Evolutionary conservation across 1,140 invertebrate species (phyloP), one percentile per base, ranked within the genome.

Genomic region (Sinella curviseta): DNA sequence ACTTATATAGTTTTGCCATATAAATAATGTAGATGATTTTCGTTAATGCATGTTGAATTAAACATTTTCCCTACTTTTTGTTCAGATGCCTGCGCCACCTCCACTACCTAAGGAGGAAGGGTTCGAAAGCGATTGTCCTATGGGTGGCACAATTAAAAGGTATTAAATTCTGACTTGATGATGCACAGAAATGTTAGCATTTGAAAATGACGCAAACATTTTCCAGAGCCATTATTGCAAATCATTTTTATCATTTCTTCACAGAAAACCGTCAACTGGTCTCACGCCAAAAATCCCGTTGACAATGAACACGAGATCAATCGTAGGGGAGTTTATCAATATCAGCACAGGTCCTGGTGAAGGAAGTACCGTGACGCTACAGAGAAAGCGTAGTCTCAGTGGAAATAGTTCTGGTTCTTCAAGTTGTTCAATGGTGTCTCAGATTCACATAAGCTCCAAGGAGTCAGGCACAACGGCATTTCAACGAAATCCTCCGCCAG

Each of bases 261-360:
- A n/a, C n/a, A n/a, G 94, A 30, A 95, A 95, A 85, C 94, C 94
- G 20, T 94, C 93, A 8, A 93, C 80, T n/a, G 82, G 78, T 31
- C 80, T 94, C 91, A 94, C 94, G 85, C 94, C 94, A 0, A 95
- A 95, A 86, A 90, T 96, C n/a, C 95, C 95, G 0, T 85, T 97
- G 60, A 97, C 95, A 12, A 94, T 93, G 77, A 96, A 95, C 84
- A 96, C 95, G 0, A 88, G 95, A n/a, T 94, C 94, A 14, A 80
- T 83, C 39, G 80, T 83, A 33, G 80, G 82, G n/a, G 82, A 83
- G 31, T 83, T 83, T 84, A 78, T 85, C 77, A 74, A 83, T 83
- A 60, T 83, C 81, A 35, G 80, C 24, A 82, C 82, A 30, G 78
- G 60, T 16, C 28, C 55, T 70, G 70, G 70, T 30, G 80, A 82